These are phyloP conservation scores for Drosophila novamexicana DNA, from an alignment of 1,140 invertebrate species.

Conservation along the genomic window DNA sequence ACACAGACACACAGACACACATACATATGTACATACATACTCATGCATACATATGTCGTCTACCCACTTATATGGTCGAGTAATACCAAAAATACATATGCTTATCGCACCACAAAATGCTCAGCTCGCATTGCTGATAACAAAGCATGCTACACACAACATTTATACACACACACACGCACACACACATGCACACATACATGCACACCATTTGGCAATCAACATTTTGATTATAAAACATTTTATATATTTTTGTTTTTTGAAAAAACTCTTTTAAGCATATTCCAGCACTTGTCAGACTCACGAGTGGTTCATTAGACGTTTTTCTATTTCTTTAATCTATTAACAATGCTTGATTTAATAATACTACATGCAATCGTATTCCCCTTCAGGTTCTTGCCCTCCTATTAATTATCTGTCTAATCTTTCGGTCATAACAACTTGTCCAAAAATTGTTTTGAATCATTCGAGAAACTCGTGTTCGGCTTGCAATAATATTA, in stretches of 20 bases:
- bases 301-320: not conserved
- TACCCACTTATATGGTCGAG: slow-evolving; percentile 54
- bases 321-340: not conserved
- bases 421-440: no score
- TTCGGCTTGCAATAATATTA: no score
- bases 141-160: slow-evolving; percentile 42
- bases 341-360: not conserved
- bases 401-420: no score
- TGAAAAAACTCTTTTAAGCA: not conserved
- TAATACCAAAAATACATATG: slow-evolving; percentile 76
- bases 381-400: no score
- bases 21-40: slow-evolving; percentile 5
- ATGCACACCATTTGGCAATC: slow-evolving; percentile 1
- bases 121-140: slow-evolving; percentile 59
- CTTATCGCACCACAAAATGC: slow-evolving; percentile 66
- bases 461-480: no score
- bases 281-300: not conserved
- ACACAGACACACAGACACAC: slow-evolving; percentile 26
- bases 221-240: slow-evolving; percentile 17
- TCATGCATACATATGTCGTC: not conserved
- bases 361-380: no score
- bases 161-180: slow-evolving; percentile 24
- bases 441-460: no score
- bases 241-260: not conserved
- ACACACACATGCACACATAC: slow-evolving; percentile 1